phyloP scores from a whole-genome alignment of 2,113 vertebrate species.

The Dicentrarchus labrax region DNA sequence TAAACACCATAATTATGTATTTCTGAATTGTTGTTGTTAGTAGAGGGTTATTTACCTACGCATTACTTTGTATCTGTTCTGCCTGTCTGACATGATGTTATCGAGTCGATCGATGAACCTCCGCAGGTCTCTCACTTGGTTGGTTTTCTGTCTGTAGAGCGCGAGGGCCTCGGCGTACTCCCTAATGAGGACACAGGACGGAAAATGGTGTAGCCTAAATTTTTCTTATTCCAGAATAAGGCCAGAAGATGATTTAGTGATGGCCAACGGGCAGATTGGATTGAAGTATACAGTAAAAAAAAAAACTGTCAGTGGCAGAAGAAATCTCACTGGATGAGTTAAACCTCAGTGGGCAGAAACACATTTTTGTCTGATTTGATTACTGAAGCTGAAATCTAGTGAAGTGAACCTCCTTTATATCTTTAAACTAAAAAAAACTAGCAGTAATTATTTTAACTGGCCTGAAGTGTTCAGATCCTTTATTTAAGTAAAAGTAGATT shows the following conservation, averaged over 20 bases:
- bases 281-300: constrained; percentile 4
- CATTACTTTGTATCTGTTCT: constrained; percentile 87
- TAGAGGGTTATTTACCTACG: constrained; percentile 80
- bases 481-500: neutral
- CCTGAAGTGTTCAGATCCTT: neutral
- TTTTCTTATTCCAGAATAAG: constrained; percentile 34
- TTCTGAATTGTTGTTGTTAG: neutral
- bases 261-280: constrained; percentile 46
- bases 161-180: constrained; percentile 89
- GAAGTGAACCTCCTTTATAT: too few relatives aligned
- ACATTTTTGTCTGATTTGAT: neutral
- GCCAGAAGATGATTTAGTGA: constrained; percentile 44
- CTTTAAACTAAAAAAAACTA: too few relatives aligned
- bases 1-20: neutral
- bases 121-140: constrained; percentile 89
- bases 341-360: neutral
- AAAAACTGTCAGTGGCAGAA: neutral
- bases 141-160: constrained; percentile 89
- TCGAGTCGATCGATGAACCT: constrained; percentile 84
- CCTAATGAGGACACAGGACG: constrained; percentile 69
- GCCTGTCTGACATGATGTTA: constrained; percentile 90
- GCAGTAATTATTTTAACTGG: neutral
- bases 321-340: constrained; percentile 6
- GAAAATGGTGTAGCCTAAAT: constrained; percentile 32
- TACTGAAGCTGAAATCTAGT: neutral